A percentile compares a stretch with the other conserved stretches of the same genome.
These are phyloP conservation scores for Montipora foliosa DNA, from an alignment of 64 coral and sea anemone genomes.

Conservation along the genomic window DNA sequence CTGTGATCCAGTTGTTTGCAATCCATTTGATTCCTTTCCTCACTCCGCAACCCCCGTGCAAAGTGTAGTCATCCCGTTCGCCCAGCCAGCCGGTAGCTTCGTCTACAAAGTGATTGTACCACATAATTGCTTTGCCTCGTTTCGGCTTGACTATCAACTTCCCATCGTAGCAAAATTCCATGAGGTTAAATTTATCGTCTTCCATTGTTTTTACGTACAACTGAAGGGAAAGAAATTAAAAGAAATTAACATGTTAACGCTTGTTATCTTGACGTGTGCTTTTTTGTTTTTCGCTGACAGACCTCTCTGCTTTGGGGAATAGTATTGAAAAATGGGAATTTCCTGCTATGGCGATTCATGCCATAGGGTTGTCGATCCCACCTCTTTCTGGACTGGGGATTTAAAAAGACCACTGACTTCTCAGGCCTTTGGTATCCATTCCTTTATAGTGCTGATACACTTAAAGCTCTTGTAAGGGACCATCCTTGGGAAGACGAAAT, in stretches of 20 bases:
- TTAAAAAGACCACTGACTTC: too few relatives aligned
- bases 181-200: slow-evolving; percentile 72
- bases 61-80: slow-evolving; percentile 73
- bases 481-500: too few relatives aligned
- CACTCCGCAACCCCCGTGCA: slow-evolving; percentile 89
- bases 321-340: too few relatives aligned
- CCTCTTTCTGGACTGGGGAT: too few relatives aligned
- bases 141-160: slow-evolving; percentile 59
- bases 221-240: background rate
- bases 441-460: too few relatives aligned
- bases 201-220: slow-evolving; percentile 41
- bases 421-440: too few relatives aligned
- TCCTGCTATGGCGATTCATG: too few relatives aligned
- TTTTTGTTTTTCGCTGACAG: too few relatives aligned
- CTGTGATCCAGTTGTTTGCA: slow-evolving; percentile 80
- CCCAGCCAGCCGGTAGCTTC: slow-evolving; percentile 73
- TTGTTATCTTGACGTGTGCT: too few relatives aligned
- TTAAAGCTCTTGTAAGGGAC: too few relatives aligned
- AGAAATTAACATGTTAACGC: background rate
- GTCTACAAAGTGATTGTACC: slow-evolving; percentile 89
- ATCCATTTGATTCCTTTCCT: slow-evolving; percentile 78
- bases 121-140: slow-evolving; percentile 82
- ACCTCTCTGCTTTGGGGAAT: too few relatives aligned
- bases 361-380: too few relatives aligned
- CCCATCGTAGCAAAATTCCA: slow-evolving; percentile 63